These are phyloP conservation scores for Neolamprologus cancellatus DNA, from an alignment of 2,113 vertebrate genomes.

Conservation along the genomic window DNA sequence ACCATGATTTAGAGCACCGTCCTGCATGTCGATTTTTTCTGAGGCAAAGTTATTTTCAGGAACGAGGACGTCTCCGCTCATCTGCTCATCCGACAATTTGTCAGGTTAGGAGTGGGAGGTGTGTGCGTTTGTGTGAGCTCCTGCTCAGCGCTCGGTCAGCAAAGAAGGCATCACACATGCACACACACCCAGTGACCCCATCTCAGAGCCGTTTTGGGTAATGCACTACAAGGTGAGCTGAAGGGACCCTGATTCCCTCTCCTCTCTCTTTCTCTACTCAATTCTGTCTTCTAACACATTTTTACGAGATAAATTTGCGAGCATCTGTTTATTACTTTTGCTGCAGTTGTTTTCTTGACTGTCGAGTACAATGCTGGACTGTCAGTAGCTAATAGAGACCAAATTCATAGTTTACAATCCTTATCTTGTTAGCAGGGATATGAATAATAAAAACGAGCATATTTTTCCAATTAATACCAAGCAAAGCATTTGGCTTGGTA, in stretches of 20 bases:
- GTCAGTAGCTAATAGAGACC: neutral
- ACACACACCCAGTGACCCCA: neutral
- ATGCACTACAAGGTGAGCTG: neutral
- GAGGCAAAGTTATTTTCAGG: constrained; percentile 42
- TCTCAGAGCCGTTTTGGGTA: constrained; percentile 28
- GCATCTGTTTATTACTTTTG: neutral
- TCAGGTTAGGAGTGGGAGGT: constrained; percentile 38
- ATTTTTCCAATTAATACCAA: neutral
- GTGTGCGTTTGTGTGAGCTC: neutral
- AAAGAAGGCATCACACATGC: neutral
- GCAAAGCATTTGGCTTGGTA: neutral
- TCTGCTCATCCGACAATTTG: constrained; percentile 5
- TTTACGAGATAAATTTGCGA: neutral
- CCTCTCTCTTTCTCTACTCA: neutral
- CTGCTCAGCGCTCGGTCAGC: constrained; percentile 7
- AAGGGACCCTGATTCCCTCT: neutral
- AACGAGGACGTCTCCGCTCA: neutral
- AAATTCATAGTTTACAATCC: neutral
- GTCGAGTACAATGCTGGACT: neutral
- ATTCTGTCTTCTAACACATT: neutral
- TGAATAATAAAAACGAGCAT: neutral
- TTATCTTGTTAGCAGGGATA: neutral
- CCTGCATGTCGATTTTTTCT: neutral
- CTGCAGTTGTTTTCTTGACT: neutral
- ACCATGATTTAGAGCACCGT: neutral